phyloP scores from a whole-genome alignment of 2,113 vertebrate species.

The Spilogale gracilis region DNA sequence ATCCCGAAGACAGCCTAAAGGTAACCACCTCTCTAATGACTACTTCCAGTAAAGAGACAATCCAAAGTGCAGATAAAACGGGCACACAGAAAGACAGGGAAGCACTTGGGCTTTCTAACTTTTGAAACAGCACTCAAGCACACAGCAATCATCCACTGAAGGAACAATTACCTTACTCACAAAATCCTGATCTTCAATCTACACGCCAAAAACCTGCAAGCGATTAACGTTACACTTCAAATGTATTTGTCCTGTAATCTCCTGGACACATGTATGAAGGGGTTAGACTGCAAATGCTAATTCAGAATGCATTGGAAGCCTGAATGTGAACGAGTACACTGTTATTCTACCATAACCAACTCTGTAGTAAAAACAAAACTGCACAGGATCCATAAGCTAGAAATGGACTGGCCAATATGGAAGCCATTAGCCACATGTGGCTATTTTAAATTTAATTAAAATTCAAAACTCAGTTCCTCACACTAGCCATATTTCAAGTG shows the following conservation, averaged over 20 bases:
- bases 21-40: neutral
- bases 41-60: neutral
- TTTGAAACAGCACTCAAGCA: neutral
- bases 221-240: neutral
- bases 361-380: neutral
- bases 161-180: neutral
- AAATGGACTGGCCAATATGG: neutral
- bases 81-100: neutral
- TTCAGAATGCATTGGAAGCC: neutral
- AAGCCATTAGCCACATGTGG: neutral
- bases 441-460: conserved; percentile 16
- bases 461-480: neutral
- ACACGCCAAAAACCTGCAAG: neutral
- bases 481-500: neutral
- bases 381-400: neutral
- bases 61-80: neutral
- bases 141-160: neutral
- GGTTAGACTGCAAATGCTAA: neutral
- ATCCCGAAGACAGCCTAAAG: neutral
- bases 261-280: neutral
- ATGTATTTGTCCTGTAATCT: neutral
- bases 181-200: neutral
- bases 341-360: conserved; percentile 4
- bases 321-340: neutral
- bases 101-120: neutral